These are phyloP conservation scores for Drosophila mimica DNA, from an alignment of 2,888 invertebrate species.

Conservation along the genomic window DNA sequence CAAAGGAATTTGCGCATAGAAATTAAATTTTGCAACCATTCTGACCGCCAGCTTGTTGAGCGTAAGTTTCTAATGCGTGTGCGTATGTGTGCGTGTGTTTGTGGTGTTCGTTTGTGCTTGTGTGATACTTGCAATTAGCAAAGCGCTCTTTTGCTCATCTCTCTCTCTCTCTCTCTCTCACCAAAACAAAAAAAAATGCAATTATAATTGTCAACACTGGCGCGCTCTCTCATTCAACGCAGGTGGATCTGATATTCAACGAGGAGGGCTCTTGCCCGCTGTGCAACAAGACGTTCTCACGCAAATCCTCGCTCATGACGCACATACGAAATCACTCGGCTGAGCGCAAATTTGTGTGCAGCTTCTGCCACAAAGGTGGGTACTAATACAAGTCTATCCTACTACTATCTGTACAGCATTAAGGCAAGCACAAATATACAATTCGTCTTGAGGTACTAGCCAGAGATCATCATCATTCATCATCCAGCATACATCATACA, in stretches of 20 bases:
- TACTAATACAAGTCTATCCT: not conserved
- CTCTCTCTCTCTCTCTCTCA: not conserved
- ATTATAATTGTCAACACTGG: conserved; percentile 28
- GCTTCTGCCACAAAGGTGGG: conserved; percentile 85
- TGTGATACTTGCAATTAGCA: conserved; percentile 40
- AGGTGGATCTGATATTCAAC: conserved; percentile 85
- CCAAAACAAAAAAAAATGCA: conserved; percentile 15
- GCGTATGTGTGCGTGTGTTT: conserved; percentile 9
- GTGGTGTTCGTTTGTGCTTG: conserved; percentile 22
- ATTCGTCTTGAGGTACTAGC: not conserved
- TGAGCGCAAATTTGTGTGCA: conserved; percentile 85
- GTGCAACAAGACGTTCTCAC: conserved; percentile 85
- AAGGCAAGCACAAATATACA: not conserved
- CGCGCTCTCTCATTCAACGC: conserved; percentile 35
- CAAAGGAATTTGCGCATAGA: conserved; percentile 53
- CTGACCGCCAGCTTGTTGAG: conserved; percentile 74
- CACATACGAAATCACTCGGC: conserved; percentile 85
- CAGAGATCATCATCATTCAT: not conserved
- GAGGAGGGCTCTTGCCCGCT: conserved; percentile 85
- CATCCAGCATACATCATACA: not conserved
- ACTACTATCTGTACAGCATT: not conserved
- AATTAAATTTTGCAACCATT: conserved; percentile 58
- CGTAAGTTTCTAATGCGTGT: conserved; percentile 53
- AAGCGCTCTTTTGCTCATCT: conserved; percentile 19
- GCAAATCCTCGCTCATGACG: conserved; percentile 85